Evolutionary conservation across 2,113 vertebrate species (phyloP).

Genomic region (Nannobrachium achirus): DNA sequence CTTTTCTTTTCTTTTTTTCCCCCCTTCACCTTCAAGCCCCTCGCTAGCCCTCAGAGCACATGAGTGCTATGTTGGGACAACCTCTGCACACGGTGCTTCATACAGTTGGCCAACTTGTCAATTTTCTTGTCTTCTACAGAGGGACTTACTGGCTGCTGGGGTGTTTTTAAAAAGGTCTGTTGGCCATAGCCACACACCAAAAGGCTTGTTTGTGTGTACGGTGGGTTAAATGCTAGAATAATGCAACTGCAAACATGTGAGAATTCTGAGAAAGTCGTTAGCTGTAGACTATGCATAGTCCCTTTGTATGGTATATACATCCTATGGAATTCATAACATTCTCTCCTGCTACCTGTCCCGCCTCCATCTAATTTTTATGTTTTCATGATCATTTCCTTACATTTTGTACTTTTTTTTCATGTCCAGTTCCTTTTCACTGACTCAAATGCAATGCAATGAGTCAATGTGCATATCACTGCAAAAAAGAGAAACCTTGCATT

Average conservation of each 20-base stretch:
- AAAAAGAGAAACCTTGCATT: conserved; percentile 2
- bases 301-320: conserved; percentile 62
- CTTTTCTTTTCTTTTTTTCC: conserved; percentile 23
- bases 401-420: conserved; percentile 20
- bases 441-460: conserved; percentile 36
- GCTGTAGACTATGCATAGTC: conserved; percentile 49
- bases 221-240: conserved; percentile 50
- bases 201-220: conserved; percentile 36
- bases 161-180: conserved; percentile 22
- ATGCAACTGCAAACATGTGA: conserved; percentile 53
- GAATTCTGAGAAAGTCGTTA: conserved; percentile 60
- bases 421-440: conserved; percentile 37
- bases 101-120: conserved; percentile 48
- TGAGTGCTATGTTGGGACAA: conserved; percentile 40
- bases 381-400: neutral
- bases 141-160: conserved; percentile 34
- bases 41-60: conserved; percentile 19
- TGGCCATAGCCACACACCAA: conserved; percentile 28
- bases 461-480: no score
- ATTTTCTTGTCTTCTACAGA: neutral
- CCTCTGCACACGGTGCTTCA: conserved; percentile 60
- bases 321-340: conserved; percentile 60
- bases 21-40: neutral
- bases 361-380: neutral
- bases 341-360: conserved; percentile 27